Evolutionary conservation across 2,797 vertebrate genomes (phyloP).

Genomic region (Netta rufina): DNA sequence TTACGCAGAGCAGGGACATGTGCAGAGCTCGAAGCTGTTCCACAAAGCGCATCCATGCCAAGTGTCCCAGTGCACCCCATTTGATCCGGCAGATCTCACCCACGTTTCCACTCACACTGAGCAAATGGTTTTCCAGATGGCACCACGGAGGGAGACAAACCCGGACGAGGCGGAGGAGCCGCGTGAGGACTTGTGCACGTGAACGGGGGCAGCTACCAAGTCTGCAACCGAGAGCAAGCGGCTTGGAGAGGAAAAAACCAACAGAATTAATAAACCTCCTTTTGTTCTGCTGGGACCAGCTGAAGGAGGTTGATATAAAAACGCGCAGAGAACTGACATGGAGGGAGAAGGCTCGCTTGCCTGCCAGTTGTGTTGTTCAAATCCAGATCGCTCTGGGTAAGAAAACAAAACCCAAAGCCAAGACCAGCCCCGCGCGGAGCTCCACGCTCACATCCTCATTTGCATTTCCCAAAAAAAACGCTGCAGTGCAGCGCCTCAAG

Average conservation of each 20-base stretch:
- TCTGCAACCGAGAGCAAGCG: not conserved
- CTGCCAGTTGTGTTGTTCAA: not conserved
- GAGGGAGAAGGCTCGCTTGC: not conserved
- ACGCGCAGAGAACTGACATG: not conserved
- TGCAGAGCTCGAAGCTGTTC: not conserved
- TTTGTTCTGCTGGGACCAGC: not conserved
- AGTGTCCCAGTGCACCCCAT: not conserved
- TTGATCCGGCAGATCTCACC: not conserved
- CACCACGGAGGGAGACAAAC: not conserved
- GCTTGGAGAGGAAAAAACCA: not conserved
- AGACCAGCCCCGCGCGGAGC: not conserved
- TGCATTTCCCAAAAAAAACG: not conserved
- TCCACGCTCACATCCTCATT: not conserved
- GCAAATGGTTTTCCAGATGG: not conserved
- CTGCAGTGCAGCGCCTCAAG: not conserved
- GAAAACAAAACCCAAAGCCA: not conserved
- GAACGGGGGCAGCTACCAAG: not conserved
- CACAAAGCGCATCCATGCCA: not conserved
- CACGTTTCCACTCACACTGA: not conserved
- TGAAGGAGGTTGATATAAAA: not conserved
- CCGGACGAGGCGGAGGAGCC: fast-evolving
- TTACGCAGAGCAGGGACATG: not conserved
- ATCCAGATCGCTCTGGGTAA: not conserved
- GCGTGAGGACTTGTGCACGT: fast-evolving
- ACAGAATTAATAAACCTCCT: not conserved